Evolutionary conservation across 1,140 invertebrate species (phyloP).

Genomic region (Thaumatotibia leucotreta): DNA sequence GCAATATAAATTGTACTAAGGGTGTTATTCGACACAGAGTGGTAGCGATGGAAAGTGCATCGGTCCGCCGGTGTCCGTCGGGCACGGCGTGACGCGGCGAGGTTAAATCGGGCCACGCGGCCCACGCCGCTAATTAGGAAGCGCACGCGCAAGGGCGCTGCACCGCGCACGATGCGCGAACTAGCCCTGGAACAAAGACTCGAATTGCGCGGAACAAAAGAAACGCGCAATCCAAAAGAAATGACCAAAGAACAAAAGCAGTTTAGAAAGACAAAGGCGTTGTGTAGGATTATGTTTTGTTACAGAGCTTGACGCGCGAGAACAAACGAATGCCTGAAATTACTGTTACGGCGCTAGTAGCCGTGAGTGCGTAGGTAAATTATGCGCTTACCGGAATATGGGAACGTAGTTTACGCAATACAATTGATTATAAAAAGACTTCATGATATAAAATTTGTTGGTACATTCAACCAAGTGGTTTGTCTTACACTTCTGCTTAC

Average conservation of each 20-base stretch:
- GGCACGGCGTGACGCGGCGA: constrained; percentile 45
- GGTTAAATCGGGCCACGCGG: constrained; percentile 54
- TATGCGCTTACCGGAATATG: background rate
- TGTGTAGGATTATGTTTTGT: constrained; percentile 41
- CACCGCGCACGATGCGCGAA: constrained; percentile 36
- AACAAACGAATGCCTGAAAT: constrained; percentile 20
- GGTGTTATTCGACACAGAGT: background rate
- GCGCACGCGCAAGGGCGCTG: constrained; percentile 58
- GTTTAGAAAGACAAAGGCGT: constrained; percentile 43
- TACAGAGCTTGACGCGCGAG: constrained; percentile 30
- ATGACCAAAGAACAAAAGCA: constrained; percentile 35
- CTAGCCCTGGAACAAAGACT: constrained; percentile 33
- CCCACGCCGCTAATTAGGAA: constrained; percentile 67
- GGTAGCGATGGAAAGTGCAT: background rate
- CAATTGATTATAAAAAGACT: background rate
- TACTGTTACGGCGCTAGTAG: constrained; percentile 21
- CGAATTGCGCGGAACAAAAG: constrained; percentile 33
- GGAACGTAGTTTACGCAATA: background rate
- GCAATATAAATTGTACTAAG: too few relatives aligned
- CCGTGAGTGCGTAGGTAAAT: constrained; percentile 35
- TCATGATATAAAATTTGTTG: background rate
- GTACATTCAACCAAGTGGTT: background rate
- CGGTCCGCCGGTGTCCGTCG: background rate
- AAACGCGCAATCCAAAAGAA: constrained; percentile 37
- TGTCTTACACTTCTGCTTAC: too few relatives aligned